phyloP scores from a whole-genome alignment of 2,888 invertebrate genomes.

The Spilarctia lutea region DNA sequence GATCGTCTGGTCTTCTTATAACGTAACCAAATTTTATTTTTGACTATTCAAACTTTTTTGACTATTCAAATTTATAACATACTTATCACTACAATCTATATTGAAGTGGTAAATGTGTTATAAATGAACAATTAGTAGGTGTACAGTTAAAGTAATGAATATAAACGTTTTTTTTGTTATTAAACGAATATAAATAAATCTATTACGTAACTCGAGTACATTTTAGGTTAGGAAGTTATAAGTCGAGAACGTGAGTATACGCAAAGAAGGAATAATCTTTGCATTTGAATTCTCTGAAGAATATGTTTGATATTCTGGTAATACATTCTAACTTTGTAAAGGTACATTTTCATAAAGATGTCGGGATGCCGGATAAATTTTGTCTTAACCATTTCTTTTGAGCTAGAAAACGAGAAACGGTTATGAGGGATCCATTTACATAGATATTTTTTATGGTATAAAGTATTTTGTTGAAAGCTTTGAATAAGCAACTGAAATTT shows the following conservation, averaged over 20 bases:
- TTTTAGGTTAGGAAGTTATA: neutral
- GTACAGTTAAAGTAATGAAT: neutral
- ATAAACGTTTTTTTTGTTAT: too few species aligned
- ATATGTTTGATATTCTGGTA: slow-evolving; percentile 28
- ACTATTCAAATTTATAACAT: too few species aligned
- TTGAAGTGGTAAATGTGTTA: too few species aligned
- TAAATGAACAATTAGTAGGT: too few species aligned
- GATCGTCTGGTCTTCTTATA: too few species aligned
- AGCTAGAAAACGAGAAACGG: neutral
- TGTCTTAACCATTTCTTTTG: neutral
- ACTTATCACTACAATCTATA: too few species aligned
- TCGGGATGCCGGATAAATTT: neutral
- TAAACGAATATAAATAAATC: too few species aligned
- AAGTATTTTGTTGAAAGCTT: neutral
- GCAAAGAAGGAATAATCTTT: neutral
- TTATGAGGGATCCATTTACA: neutral
- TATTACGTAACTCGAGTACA: too few species aligned
- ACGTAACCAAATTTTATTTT: too few species aligned
- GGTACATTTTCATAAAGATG: slow-evolving; percentile 20
- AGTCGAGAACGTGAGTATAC: neutral
- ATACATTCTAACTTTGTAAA: slow-evolving; percentile 20
- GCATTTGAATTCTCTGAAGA: slow-evolving; percentile 14
- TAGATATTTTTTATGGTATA: neutral
- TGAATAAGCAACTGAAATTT: neutral
- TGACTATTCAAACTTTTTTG: too few species aligned